These are phyloP conservation scores for Clostera curtula DNA, from an alignment of 2,888 invertebrate genomes.

Conservation along the genomic window DNA sequence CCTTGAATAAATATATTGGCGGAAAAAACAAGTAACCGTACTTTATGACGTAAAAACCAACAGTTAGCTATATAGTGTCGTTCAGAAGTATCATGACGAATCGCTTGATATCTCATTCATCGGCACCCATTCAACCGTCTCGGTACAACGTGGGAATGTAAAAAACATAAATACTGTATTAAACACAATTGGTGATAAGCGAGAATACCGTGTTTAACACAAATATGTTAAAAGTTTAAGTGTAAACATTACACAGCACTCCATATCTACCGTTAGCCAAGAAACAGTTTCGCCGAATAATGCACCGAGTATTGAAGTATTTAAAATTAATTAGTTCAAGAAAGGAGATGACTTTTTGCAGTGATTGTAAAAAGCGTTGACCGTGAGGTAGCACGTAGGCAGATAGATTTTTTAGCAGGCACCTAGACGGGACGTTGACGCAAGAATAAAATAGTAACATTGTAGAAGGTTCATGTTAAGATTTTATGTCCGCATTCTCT, in stretches of 20 bases:
- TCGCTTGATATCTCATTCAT: conserved; percentile 22
- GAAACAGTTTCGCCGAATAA: conserved; percentile 8
- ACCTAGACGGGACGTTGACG: conserved; percentile 18
- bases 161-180: conserved; percentile 7
- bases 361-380: conserved; percentile 14
- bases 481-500: too few relatives aligned
- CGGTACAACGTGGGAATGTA: conserved; percentile 16
- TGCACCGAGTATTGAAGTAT: conserved; percentile 11
- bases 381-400: conserved; percentile 18
- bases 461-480: too few relatives aligned
- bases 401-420: conserved; percentile 18
- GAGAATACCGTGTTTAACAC: conserved; percentile 15
- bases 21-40: conserved; percentile 11
- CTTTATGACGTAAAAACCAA: conserved; percentile 4
- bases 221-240: conserved; percentile 14
- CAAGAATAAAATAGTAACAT: too few relatives aligned
- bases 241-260: conserved; percentile 13
- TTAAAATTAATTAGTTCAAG: conserved; percentile 20
- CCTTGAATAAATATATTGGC: conserved; percentile 9
- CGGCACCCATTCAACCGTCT: conserved; percentile 15
- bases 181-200: conserved; percentile 8
- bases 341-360: conserved; percentile 15
- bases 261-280: conserved; percentile 17
- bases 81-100: conserved; percentile 17
- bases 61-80: conserved; percentile 6